Conservation (phyloP, 2,797 vertebrate genomes). For the Phataginus tetradactyla region DNA sequence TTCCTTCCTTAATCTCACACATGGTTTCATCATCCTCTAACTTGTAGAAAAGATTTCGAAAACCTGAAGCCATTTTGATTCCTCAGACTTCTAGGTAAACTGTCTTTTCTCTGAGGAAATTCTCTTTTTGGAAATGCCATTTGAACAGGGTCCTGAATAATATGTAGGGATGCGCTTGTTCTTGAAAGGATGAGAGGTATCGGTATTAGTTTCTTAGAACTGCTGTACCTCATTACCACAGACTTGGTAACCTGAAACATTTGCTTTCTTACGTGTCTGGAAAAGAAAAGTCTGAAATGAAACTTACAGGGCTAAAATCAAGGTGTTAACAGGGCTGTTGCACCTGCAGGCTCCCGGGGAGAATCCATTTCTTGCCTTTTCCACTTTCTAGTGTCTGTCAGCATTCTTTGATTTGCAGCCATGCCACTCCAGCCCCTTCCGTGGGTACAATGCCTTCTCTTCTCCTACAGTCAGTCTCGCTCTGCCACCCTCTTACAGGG, state of each 20-base stretch:
- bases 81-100: background rate
- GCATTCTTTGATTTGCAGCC: background rate
- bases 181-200: too few species aligned
- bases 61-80: background rate
- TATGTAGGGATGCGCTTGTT: background rate
- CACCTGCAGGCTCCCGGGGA: background rate
- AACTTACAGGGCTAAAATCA: background rate
- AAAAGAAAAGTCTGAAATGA: background rate
- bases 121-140: background rate
- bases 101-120: background rate
- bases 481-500: background rate
- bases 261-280: background rate
- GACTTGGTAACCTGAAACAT: background rate
- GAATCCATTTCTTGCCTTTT: rapidly evolving
- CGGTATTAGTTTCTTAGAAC: rapidly evolving
- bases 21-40: background rate
- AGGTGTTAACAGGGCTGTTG: background rate
- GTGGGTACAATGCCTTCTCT: rapidly evolving
- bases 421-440: rapidly evolving
- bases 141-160: background rate
- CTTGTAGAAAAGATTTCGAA: background rate
- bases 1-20: background rate
- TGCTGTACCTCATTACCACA: background rate
- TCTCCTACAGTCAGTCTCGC: background rate
- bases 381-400: background rate